Percentiles rank a stretch among this genome's conserved stretches.
Evolutionary conservation across 2,888 invertebrate genomes (phyloP).

Genomic region (Pheosia tremula): DNA sequence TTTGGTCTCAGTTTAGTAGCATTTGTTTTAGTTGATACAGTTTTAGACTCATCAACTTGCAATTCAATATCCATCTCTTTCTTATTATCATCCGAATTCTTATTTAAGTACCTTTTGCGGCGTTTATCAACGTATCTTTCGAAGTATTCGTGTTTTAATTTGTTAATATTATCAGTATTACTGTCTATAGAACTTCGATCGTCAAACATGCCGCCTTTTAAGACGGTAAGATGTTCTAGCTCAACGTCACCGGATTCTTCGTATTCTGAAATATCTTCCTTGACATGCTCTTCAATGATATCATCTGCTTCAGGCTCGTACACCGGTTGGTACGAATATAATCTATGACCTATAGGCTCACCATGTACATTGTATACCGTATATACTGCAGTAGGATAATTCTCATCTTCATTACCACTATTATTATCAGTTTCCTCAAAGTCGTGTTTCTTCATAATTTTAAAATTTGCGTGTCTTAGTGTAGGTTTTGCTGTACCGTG

Average conservation of each 20-base stretch:
- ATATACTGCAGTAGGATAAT: slow-evolving; percentile 74
- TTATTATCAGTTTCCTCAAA: slow-evolving; percentile 57
- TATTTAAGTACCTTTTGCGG: slow-evolving; percentile 68
- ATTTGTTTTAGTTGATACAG: slow-evolving; percentile 27
- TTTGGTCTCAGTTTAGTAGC: slow-evolving; percentile 54
- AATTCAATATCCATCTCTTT: slow-evolving; percentile 49
- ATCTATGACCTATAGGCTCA: slow-evolving; percentile 75
- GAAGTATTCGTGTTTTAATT: slow-evolving; percentile 76
- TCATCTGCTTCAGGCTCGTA: slow-evolving; percentile 77
- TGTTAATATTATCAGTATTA: slow-evolving; percentile 64
- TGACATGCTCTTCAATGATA: slow-evolving; percentile 40
- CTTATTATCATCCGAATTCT: slow-evolving; percentile 50
- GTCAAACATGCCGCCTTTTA: slow-evolving; percentile 74
- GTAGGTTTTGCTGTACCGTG: slow-evolving; percentile 71
- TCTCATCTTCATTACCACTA: slow-evolving; percentile 55
- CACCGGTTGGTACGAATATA: slow-evolving; percentile 78
- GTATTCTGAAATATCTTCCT: slow-evolving; percentile 65
- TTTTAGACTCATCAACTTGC: slow-evolving; percentile 50
- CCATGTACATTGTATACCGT: slow-evolving; percentile 79
- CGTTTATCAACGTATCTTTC: slow-evolving; percentile 75
- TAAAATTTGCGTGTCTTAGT: slow-evolving; percentile 74
- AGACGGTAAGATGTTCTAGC: slow-evolving; percentile 64
- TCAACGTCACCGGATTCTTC: slow-evolving; percentile 62
- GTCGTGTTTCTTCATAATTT: slow-evolving; percentile 77
- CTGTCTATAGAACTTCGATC: slow-evolving; percentile 49